Base-by-base conservation (phyloP, 1,140 invertebrate species). In the Cydia amplana region DNA sequence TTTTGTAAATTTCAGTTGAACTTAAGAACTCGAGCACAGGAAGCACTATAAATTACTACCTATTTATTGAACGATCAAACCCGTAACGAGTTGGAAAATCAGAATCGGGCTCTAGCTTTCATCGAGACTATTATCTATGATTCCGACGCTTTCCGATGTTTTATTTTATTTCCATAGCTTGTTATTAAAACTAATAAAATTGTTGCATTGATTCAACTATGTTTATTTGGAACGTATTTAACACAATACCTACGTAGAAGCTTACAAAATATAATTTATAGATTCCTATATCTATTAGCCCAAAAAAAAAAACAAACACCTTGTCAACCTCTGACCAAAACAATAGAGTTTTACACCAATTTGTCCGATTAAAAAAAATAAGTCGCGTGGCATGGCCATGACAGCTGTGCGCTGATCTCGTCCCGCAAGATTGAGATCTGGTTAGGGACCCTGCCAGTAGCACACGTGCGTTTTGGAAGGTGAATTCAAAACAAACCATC, bases 311-410 rank as follows among this genome's bases (percentile, higher is more conserved):
- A 60, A 40, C 10, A n/a, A 40, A 18, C 65, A 70, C 65, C 65
- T 70, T 70, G 65, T 16, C 32, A 36, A 40, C 64, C 12, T 32
- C 64, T 67, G 64, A 32, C 65, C 25, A 43, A 70, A 70, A 70
- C 65, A 70, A 70, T 43, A 70, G 63, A 28, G 65, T 36, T 70
- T 36, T 70, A 70, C 65, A 70, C 43, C 65, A 70, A 70, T 70
- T 70, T 70, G 65, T 70, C 65, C 32, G 72, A 49, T n/a, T 18
- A 28, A 73, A 46, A 73, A 74, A 64, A 73, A 77, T 73, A 63
- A 36, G 78, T 79, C 80, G 77, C 82, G 80, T 84, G 82, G 77
- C 82, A 79, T 82, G 82, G 75, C 77, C 67, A 55, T 70, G 76
- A 81, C 82, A 84, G 82, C 82, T 84, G 82, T 75, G 67, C 46